Percentiles rank a stretch among this genome's conserved stretches.
Conservation (phyloP, 1,140 invertebrate genomes). For the Drosophila yakuba region DNA sequence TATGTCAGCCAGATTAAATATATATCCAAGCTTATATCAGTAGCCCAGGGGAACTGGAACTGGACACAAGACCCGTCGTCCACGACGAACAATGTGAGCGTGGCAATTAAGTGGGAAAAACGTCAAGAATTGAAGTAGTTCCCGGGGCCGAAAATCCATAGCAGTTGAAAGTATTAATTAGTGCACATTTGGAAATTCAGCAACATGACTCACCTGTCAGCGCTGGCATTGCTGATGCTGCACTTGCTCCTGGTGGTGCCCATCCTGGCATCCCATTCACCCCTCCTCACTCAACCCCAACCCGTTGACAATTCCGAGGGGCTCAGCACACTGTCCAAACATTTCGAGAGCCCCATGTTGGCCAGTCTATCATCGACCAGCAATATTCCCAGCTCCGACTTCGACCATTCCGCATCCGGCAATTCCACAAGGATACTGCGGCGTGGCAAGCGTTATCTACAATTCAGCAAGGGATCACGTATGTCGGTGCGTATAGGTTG, state of each 20-base stretch:
- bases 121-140: constrained; percentile 7
- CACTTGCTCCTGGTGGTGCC: constrained; percentile 32
- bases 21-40: constrained; percentile 46
- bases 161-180: constrained; percentile 51
- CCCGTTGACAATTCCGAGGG: constrained; percentile 45
- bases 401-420: constrained; percentile 19
- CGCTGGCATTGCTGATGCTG: constrained; percentile 23
- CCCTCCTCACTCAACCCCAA: constrained; percentile 36
- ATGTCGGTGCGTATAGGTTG: constrained; percentile 62
- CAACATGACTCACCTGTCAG: constrained; percentile 34
- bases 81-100: constrained; percentile 11
- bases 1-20: constrained; percentile 64
- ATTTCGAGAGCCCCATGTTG: constrained; percentile 55
- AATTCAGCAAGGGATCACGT: constrained; percentile 68
- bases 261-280: not conserved
- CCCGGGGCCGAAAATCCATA: not conserved
- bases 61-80: constrained; percentile 32
- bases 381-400: not conserved
- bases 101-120: constrained; percentile 24
- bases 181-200: constrained; percentile 9
- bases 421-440: constrained; percentile 62
- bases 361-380: not conserved
- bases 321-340: constrained; percentile 15
- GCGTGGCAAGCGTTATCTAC: constrained; percentile 68
- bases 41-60: constrained; percentile 50